Evolutionary conservation across 2,113 vertebrate genomes (phyloP), one percentile per base, ranked within the genome.

Genomic region (Bettongia penicillata): DNA sequence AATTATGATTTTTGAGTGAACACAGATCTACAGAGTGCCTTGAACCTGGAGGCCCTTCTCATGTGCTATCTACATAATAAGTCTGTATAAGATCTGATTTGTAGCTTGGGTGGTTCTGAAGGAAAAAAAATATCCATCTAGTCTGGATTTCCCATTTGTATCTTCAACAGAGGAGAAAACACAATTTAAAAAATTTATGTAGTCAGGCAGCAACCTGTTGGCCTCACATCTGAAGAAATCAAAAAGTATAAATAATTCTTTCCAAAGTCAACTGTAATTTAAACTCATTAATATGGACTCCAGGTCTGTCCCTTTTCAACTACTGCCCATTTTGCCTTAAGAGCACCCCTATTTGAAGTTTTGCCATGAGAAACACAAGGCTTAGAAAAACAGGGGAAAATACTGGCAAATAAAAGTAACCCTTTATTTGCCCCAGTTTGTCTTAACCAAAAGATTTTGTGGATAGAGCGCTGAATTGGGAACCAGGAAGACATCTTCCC

Each of bases 261-360:
- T 90, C 90, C 90, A 90, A 51, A 90, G 49, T 90, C 90, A 90
- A 51, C 49, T 26, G 48, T 90, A 90, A 90, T 51, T 90, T 51
- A 90, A 90, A 90, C 90, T 90, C n/a, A 48, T 14, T 51, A 9
- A 90, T 24, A 90, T 90, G 24, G 48, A 51, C 48, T 90, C 47
- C 47, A 90, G 89, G 3, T 90, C 89, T 28, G 28, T 51, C 90
- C 47, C 68, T 84, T 84, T 84, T 84, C 68, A 84, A 84, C 68
- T 90, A 51, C 28, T 90, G 90, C 90, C 90, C 90, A 51, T 50
- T 51, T 51, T 51, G 47, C 47, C 90, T 26, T 43, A 90, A 28
- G 37, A 6, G 14, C 19, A 90, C 90, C 90, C 90, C 28, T 10
- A 51, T 90, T 90, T 90, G 90, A 90, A 90, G 25, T 31, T 31